Conservation (phyloP, 2,113 vertebrate species). For the Nerophis ophidion region DNA sequence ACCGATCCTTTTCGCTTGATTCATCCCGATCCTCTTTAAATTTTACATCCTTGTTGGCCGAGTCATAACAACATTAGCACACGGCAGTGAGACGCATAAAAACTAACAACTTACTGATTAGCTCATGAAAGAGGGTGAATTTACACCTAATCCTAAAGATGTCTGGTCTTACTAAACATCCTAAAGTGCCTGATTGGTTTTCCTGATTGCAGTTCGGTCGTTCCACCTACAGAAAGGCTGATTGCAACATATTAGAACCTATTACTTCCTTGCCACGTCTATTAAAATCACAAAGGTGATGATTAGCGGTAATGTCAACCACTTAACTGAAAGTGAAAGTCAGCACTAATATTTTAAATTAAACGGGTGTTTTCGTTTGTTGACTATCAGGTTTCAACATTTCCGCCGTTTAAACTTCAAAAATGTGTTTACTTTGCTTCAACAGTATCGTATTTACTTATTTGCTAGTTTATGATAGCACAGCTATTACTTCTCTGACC, state of each 20-base stretch:
- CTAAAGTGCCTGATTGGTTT: slow-evolving; percentile 18
- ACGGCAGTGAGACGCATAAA: slow-evolving; percentile 27
- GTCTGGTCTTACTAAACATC: slow-evolving; percentile 18
- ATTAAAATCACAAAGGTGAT: slow-evolving; percentile 42
- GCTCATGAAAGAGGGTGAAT: slow-evolving; percentile 26
- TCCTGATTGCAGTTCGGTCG: background rate
- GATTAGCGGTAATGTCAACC: slow-evolving; percentile 18
- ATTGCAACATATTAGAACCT: slow-evolving; percentile 31
- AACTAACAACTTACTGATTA: slow-evolving; percentile 45
- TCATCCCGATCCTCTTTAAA: slow-evolving; percentile 1
- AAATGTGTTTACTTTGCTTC: no score
- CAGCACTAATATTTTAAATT: slow-evolving; percentile 8
- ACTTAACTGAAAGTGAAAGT: slow-evolving; percentile 9
- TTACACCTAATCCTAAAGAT: slow-evolving; percentile 23
- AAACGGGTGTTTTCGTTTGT: background rate
- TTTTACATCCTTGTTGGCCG: slow-evolving; percentile 1
- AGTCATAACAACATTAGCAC: slow-evolving; percentile 12
- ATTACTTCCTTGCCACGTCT: slow-evolving; percentile 32
- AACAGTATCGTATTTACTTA: no score
- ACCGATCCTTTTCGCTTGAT: background rate
- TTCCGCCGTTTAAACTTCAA: no score
- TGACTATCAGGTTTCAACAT: no score
- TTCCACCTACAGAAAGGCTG: slow-evolving; percentile 2
- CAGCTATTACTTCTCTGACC: no score
- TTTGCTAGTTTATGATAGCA: no score